Evolutionary conservation across 2,888 invertebrate species (phyloP), one percentile per base, ranked within the genome.

Genomic region (Drosophila neonasuta): DNA sequence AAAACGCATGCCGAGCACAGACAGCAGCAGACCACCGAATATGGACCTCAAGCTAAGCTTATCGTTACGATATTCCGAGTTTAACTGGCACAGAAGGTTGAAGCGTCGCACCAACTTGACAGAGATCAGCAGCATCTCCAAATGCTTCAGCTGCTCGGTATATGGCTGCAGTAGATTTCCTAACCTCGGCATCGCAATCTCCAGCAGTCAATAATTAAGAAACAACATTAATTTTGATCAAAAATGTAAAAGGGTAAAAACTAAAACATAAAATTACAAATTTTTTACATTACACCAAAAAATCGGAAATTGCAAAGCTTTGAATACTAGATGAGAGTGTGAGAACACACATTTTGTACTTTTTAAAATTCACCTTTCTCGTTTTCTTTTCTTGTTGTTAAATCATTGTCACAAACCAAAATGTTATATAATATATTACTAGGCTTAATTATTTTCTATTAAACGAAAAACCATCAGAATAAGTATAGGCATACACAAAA

Each of bases 1-100:
- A 11, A 69, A 6, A 1, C 72, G 74, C 34, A 74, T 42, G 29
- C 59, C 45, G 5, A 74, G 55, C 20, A 45, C 8, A 1, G 48
- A 13, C 1, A 52, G 5, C 1, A 72, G 2, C 5, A 64, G 11
- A 2, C 41, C 39, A 15, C 64, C 36, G 15, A 68, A 3, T n/a
- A 74, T 11, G 6, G 57, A 24, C 8, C 32, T 46, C 1, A 48
- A 6, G 2, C 41, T 42, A 0, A 52, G 2, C 8, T 7, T 2
- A 7, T 69, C 59, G 10, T 17, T 13, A 10, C 2, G 1, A 0
- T 1, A 0, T 1, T 9, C 8, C 0, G 3, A 9, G 7, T 7
- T 49, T 4, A 57, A 1, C 0, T 13, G 39, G 2, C 13, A 11
- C 0, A 70, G 7, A 6, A 55, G 1, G 20, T 34, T 17, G 10